phyloP scores from a whole-genome alignment of 2,888 invertebrate species.

The Drosophila kokeensis region DNA sequence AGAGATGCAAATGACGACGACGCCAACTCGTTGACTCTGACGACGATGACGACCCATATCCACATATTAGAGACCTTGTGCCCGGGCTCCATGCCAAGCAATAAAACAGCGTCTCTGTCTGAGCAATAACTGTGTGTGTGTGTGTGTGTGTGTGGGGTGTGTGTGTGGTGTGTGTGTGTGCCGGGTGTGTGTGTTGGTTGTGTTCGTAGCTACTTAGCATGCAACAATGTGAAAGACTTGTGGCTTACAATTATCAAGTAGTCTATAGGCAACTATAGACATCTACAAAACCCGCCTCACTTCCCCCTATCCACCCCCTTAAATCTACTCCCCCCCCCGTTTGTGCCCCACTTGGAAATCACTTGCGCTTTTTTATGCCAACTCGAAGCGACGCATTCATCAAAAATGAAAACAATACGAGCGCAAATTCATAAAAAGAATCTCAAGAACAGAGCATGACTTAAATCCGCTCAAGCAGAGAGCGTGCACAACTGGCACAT shows the following conservation, averaged over 20 bases:
- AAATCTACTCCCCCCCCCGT: constrained; percentile 1
- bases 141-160: not conserved
- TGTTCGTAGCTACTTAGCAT: constrained; percentile 55
- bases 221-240: constrained; percentile 58
- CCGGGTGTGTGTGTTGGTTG: not conserved
- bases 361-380: constrained; percentile 66
- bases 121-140: not conserved
- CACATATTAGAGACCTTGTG: constrained; percentile 55
- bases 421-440: constrained; percentile 52
- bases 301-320: not conserved
- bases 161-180: not conserved
- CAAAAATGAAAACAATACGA: constrained; percentile 61
- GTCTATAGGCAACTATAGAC: constrained; percentile 25
- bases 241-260: constrained; percentile 57
- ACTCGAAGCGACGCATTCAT: constrained; percentile 46
- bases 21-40: constrained; percentile 60
- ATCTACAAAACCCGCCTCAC: not conserved
- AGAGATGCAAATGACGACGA: constrained; percentile 60
- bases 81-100: constrained; percentile 40
- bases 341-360: constrained; percentile 46
- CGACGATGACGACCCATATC: constrained; percentile 64
- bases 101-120: constrained; percentile 45
- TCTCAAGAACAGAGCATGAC: constrained; percentile 28
- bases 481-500: not conserved
- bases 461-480: not conserved